phyloP scores from a whole-genome alignment of 1,140 invertebrate genomes.

The Zaprionus camerounensis region DNA sequence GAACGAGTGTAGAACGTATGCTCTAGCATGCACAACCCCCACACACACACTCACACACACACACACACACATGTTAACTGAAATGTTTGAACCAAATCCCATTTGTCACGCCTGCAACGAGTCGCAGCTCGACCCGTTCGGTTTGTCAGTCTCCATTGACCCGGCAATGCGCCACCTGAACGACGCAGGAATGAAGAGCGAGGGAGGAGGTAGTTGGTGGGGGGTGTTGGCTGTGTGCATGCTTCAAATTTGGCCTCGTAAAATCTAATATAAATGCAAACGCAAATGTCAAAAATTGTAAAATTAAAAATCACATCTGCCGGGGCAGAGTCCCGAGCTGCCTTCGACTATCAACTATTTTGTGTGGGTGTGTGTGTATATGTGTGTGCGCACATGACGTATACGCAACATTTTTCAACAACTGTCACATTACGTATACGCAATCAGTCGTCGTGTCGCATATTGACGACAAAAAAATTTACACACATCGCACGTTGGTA shows the following conservation, averaged over 20 bases:
- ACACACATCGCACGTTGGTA: conserved; percentile 30
- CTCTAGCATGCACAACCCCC: conserved; percentile 27
- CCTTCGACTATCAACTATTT: conserved; percentile 50
- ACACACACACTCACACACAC: conserved; percentile 15
- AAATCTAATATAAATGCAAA: conserved; percentile 83
- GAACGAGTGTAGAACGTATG: conserved; percentile 42
- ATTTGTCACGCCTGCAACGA: conserved; percentile 74
- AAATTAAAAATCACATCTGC: conserved; percentile 79
- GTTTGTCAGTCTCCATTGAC: conserved; percentile 58
- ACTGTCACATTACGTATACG: conserved; percentile 80
- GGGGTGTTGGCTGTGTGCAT: neutral
- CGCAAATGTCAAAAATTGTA: conserved; percentile 80
- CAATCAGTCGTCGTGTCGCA: conserved; percentile 67
- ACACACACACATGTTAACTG: conserved; percentile 9
- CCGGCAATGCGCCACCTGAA: conserved; percentile 26
- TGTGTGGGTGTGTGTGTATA: neutral
- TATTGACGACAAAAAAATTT: conserved; percentile 61
- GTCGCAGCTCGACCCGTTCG: conserved; percentile 39
- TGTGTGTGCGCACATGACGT: conserved; percentile 42
- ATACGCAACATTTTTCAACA: conserved; percentile 70
- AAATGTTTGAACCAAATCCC: conserved; percentile 52
- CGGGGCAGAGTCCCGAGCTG: neutral
- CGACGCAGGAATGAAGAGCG: neutral
- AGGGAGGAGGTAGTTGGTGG: neutral
- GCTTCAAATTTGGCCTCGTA: conserved; percentile 50